These are phyloP conservation scores for Altica lythri DNA, from an alignment of 2,888 invertebrate species.

Conservation along the genomic window DNA sequence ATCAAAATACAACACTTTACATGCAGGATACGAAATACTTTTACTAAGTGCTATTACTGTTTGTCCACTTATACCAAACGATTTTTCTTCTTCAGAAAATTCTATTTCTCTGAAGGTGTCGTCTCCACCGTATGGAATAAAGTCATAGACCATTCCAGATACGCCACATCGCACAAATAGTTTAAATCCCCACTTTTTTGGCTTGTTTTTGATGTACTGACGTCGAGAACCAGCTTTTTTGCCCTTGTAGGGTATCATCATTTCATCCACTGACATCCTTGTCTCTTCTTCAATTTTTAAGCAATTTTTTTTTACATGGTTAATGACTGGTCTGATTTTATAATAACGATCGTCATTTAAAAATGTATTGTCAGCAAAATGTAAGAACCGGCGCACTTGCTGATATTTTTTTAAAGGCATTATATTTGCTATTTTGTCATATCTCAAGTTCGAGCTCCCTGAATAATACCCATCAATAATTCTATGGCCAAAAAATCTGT, in stretches of 20 bases:
- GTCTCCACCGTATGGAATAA: conserved; percentile 14
- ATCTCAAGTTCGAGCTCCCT: conserved; percentile 23
- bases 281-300: conserved; percentile 25
- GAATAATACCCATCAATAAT: conserved; percentile 27
- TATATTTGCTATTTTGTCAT: conserved; percentile 27
- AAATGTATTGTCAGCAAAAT: conserved; percentile 31
- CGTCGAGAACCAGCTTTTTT: conserved; percentile 7
- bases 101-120: conserved; percentile 8
- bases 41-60: conserved; percentile 11
- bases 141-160: conserved; percentile 10
- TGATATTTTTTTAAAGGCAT: conserved; percentile 30
- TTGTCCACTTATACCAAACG: conserved; percentile 12
- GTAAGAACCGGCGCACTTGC: conserved; percentile 29
- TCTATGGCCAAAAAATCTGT: conserved; percentile 23
- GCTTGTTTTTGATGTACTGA: conserved; percentile 17
- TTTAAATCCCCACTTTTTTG: conserved; percentile 37
- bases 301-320: conserved; percentile 28
- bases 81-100: conserved; percentile 11
- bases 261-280: conserved; percentile 30
- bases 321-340: conserved; percentile 31
- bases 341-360: conserved; percentile 18
- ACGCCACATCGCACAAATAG: conserved; percentile 28
- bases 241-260: conserved; percentile 28
- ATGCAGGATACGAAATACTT: conserved; percentile 10
- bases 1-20: conserved; percentile 18